Evolutionary conservation across 2,888 invertebrate genomes (phyloP).

Genomic region (Galerucella nymphaeae): DNA sequence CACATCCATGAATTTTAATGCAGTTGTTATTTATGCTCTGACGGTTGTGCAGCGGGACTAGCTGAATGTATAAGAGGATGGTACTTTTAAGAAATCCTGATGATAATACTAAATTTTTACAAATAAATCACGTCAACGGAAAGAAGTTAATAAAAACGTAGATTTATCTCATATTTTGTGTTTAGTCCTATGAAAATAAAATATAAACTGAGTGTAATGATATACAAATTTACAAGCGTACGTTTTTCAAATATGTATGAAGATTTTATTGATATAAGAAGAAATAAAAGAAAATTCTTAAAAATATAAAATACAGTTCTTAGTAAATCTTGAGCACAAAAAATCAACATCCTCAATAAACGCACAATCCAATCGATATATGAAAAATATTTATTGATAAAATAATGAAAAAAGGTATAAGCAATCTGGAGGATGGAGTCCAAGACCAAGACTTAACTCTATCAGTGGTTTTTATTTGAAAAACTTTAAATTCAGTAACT

Average conservation of each 20-base stretch:
- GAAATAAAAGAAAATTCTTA: too few species aligned
- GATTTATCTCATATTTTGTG: conserved; percentile 3
- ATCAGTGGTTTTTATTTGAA: too few species aligned
- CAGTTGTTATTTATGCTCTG: conserved; percentile 26
- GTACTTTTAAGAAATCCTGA: conserved; percentile 26
- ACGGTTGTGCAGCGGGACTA: conserved; percentile 19
- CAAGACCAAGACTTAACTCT: too few species aligned
- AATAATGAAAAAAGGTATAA: too few species aligned
- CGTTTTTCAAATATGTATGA: neutral
- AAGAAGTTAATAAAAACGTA: conserved; percentile 18
- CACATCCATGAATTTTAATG: conserved; percentile 29
- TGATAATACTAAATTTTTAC: conserved; percentile 11
- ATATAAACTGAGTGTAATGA: neutral
- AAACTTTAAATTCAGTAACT: too few species aligned
- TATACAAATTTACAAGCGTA: neutral
- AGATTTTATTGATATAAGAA: neutral
- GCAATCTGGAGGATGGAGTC: too few species aligned
- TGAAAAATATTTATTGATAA: too few species aligned
- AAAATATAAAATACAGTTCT: too few species aligned
- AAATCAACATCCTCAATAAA: too few species aligned
- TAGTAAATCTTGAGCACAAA: too few species aligned
- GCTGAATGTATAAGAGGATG: conserved; percentile 19
- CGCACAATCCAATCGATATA: too few species aligned
- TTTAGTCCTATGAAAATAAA: neutral
- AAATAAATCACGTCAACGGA: conserved; percentile 7